phyloP scores from a whole-genome alignment of 2,888 invertebrate genomes.

The Polia nebulosa region DNA sequence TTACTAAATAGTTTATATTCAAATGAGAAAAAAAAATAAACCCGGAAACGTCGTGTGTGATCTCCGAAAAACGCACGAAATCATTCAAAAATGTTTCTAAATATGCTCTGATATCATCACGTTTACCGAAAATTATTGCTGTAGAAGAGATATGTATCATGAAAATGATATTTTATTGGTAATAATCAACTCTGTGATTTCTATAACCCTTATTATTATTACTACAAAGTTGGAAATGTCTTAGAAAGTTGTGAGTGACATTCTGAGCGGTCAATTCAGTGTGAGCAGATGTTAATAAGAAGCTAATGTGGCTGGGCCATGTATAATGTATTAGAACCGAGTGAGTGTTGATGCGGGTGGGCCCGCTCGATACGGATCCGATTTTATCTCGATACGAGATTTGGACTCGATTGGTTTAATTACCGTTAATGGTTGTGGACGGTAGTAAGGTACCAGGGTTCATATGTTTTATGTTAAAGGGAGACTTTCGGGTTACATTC shows the following conservation, averaged over 20 bases:
- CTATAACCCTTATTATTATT: constrained; percentile 47
- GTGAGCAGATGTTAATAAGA: constrained; percentile 76
- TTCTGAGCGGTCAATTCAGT: constrained; percentile 70
- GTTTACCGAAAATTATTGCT: constrained; percentile 76
- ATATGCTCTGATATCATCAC: constrained; percentile 81
- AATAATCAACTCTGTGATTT: constrained; percentile 69
- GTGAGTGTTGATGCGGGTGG: constrained; percentile 83
- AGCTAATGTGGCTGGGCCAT: constrained; percentile 81
- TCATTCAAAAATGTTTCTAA: constrained; percentile 73
- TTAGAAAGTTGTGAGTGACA: constrained; percentile 48
- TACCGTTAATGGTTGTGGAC: constrained; percentile 86
- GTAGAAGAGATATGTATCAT: constrained; percentile 78
- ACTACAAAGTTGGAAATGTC: constrained; percentile 61
- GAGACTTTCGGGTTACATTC: constrained; percentile 40
- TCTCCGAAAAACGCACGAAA: constrained; percentile 71
- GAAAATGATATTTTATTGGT: constrained; percentile 81
- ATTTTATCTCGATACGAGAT: constrained; percentile 87
- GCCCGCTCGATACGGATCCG: constrained; percentile 82
- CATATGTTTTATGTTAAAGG: constrained; percentile 51
- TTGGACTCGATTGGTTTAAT: constrained; percentile 88
- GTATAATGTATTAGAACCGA: constrained; percentile 85
- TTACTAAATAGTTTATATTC: constrained; percentile 66
- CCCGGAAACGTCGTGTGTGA: constrained; percentile 87
- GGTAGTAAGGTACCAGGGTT: constrained; percentile 74
- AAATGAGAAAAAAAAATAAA: constrained; percentile 64